Conservation (phyloP, 2,888 invertebrate species). For the Rotaria socialis region DNA sequence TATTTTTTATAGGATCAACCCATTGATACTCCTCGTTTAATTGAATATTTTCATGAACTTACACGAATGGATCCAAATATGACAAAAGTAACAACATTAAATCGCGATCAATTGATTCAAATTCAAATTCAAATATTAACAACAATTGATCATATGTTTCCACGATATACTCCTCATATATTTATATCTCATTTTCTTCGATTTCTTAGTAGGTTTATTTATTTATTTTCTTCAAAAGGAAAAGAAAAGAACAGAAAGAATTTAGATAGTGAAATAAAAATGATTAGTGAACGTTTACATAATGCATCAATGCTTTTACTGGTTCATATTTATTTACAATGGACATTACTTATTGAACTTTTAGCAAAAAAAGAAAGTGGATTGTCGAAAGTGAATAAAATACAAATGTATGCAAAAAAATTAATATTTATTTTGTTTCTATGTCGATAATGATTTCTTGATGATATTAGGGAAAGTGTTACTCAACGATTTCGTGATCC, state of each 20-base stretch:
- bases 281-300: neutral
- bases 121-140: constrained; percentile 13
- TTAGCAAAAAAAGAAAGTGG: constrained; percentile 23
- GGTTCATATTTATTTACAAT: constrained; percentile 21
- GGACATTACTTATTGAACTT: neutral
- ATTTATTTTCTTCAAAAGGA: neutral
- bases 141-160: constrained; percentile 5
- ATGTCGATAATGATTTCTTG: no score
- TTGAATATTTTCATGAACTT: neutral
- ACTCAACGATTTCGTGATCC: constrained; percentile 24
- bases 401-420: neutral
- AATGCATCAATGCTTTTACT: constrained; percentile 32
- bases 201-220: neutral
- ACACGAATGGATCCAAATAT: neutral
- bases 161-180: neutral
- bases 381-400: neutral
- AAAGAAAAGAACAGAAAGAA: neutral
- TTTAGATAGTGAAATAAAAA: constrained; percentile 11
- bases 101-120: neutral
- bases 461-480: neutral
- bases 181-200: constrained; percentile 21
- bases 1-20: neutral
- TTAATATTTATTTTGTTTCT: no score
- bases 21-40: constrained; percentile 3
- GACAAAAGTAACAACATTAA: neutral